phyloP scores from a whole-genome alignment of 2,888 invertebrate genomes.

The Rotaria socialis region DNA sequence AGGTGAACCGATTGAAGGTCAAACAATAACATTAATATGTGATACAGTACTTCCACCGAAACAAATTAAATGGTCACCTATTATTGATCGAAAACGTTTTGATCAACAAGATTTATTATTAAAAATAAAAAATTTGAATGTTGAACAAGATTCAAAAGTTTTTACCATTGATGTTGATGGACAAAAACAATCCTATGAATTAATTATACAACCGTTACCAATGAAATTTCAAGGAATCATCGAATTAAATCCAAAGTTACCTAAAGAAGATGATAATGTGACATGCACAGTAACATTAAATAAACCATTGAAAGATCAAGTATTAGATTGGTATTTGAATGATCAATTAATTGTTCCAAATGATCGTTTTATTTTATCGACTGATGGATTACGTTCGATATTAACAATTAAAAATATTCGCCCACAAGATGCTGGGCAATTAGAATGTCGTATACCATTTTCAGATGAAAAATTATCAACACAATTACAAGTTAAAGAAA shows the following conservation, averaged over 20 bases:
- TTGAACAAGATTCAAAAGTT: background rate
- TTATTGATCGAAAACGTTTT: background rate
- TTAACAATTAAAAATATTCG: conserved; percentile 22
- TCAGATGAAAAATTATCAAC: conserved; percentile 20
- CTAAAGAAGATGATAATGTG: conserved; percentile 37
- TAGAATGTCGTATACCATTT: conserved; percentile 7
- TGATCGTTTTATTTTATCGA: background rate
- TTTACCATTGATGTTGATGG: conserved; percentile 11
- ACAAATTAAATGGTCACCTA: background rate
- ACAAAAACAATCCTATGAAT: background rate
- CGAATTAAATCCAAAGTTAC: conserved; percentile 27
- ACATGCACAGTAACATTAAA: conserved; percentile 12
- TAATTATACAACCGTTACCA: background rate
- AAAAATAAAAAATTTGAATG: background rate
- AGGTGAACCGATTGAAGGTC: conserved; percentile 17
- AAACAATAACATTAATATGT: conserved; percentile 2
- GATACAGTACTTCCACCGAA: background rate
- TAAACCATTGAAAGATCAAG: background rate
- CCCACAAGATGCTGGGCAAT: background rate
- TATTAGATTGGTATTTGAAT: background rate
- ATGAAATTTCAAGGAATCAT: background rate
- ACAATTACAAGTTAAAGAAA: conserved; percentile 18
- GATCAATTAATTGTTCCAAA: conserved; percentile 2
- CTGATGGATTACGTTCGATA: background rate
- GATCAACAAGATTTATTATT: conserved; percentile 1